Evolutionary conservation across 2,797 vertebrate genomes (phyloP).

Genomic region (Remorina albescens): DNA sequence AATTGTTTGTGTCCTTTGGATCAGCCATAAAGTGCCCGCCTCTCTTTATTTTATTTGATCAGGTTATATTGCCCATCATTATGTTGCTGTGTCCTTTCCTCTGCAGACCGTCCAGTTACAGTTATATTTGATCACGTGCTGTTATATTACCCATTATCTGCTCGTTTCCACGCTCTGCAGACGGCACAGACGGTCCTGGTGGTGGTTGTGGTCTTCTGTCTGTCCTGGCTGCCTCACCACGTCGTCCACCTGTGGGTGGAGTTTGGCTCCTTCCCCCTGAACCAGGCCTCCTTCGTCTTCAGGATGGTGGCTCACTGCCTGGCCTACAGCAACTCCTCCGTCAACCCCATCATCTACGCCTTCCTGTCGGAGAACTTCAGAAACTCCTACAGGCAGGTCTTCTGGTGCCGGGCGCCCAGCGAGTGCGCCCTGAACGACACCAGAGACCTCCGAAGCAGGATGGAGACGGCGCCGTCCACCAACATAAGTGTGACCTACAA

Average conservation of each 20-base stretch:
- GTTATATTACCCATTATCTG: neutral
- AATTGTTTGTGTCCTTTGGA: neutral
- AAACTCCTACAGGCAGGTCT: slow-evolving; percentile 95
- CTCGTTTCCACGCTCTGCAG: slow-evolving; percentile 67
- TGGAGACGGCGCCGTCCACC: slow-evolving; percentile 87
- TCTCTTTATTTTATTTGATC: slow-evolving; percentile 26
- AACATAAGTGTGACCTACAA: slow-evolving; percentile 72
- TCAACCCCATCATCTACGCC: slow-evolving; percentile 96
- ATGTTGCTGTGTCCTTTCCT: neutral
- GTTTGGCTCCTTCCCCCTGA: slow-evolving; percentile 94
- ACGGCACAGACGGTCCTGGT: slow-evolving; percentile 95
- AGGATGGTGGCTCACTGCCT: slow-evolving; percentile 92
- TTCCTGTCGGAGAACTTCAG: slow-evolving; percentile 97
- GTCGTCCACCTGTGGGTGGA: slow-evolving; percentile 94
- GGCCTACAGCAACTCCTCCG: slow-evolving; percentile 97
- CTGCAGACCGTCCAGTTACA: neutral
- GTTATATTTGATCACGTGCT: slow-evolving; percentile 7
- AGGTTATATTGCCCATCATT: slow-evolving; percentile 4
- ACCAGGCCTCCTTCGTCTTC: slow-evolving; percentile 93
- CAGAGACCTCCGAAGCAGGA: slow-evolving; percentile 85
- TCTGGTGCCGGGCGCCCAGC: slow-evolving; percentile 83
- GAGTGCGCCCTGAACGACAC: slow-evolving; percentile 80
- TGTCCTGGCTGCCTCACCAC: slow-evolving; percentile 96
- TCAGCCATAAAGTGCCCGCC: neutral
- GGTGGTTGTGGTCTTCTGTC: slow-evolving; percentile 95